These are phyloP conservation scores for Tinea trinotella DNA, from an alignment of 2,888 invertebrate species.

Conservation along the genomic window DNA sequence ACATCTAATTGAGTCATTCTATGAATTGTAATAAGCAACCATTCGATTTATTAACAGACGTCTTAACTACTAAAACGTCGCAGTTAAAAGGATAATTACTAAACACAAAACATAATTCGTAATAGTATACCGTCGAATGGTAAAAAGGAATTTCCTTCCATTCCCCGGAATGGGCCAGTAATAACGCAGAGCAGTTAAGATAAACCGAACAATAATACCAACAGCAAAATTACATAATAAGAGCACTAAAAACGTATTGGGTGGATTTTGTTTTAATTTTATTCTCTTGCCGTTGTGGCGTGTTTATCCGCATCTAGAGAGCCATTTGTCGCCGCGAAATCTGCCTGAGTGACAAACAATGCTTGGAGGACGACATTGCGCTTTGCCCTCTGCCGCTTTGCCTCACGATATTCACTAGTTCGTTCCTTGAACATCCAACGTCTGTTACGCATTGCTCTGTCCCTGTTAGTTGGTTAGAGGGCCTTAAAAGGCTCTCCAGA, in stretches of 20 bases:
- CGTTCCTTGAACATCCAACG: conserved; percentile 6
- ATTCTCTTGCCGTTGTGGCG: conserved; percentile 27
- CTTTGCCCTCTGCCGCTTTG: conserved; percentile 38
- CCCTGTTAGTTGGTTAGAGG: conserved; percentile 39
- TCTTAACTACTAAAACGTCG: neutral
- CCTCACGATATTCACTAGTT: conserved; percentile 4
- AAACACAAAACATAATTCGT: neutral
- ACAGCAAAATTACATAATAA: conserved; percentile 22
- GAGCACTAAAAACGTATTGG: conserved; percentile 18
- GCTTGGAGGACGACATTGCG: conserved; percentile 51
- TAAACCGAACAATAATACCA: conserved; percentile 21
- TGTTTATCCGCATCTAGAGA: conserved; percentile 35
- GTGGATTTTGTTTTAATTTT: conserved; percentile 41
- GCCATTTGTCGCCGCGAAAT: conserved; percentile 65
- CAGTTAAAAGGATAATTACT: neutral
- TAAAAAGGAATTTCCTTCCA: neutral
- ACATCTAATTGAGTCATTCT: too few relatives aligned
- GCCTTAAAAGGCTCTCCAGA: conserved; percentile 52
- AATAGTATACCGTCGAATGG: neutral
- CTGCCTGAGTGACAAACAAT: conserved; percentile 66
- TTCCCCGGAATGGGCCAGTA: conserved; percentile 5
- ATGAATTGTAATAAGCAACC: neutral
- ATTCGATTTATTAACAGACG: neutral
- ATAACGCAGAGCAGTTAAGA: conserved; percentile 21
- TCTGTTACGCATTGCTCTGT: conserved; percentile 14